These are phyloP conservation scores for Tenodera sinensis DNA, from an alignment of 2,888 invertebrate species.

Conservation along the genomic window DNA sequence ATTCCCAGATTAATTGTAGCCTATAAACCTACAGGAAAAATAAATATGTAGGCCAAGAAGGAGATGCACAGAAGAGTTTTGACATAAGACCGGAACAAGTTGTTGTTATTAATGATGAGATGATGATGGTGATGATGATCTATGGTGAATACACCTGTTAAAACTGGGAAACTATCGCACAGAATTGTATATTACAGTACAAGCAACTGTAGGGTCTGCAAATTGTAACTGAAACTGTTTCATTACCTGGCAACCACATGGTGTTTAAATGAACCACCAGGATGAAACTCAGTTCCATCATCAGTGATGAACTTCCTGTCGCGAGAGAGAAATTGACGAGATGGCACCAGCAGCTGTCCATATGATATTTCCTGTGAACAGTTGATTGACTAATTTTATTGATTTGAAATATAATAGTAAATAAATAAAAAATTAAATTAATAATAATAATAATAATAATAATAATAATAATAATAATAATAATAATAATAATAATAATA, in stretches of 20 bases:
- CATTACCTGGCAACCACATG: slow-evolving; percentile 57
- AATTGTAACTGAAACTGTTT: neutral
- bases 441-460: no score
- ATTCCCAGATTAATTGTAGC: no score
- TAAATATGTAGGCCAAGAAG: no score
- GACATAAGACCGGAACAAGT: no score
- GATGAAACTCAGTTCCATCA: slow-evolving; percentile 42
- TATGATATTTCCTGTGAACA: slow-evolving; percentile 76
- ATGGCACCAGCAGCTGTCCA: slow-evolving; percentile 76
- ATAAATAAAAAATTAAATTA: no score
- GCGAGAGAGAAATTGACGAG: slow-evolving; percentile 53
- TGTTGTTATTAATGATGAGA: no score
- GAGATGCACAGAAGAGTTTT: no score
- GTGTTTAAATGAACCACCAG: slow-evolving; percentile 49
- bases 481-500: no score
- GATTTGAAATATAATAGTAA: neutral
- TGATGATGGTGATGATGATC: no score
- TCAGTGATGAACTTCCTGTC: slow-evolving; percentile 44
- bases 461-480: no score
- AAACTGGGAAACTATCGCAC: neutral
- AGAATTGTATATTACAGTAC: neutral
- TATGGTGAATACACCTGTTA: neutral
- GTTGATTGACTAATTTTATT: neutral
- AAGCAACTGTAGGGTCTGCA: neutral
- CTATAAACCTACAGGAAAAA: no score